A percentile compares a stretch with the other conserved stretches of the same genome.
Evolutionary conservation across 2,888 invertebrate genomes (phyloP).

Genomic region (Acanthosepion pharaonis): DNA sequence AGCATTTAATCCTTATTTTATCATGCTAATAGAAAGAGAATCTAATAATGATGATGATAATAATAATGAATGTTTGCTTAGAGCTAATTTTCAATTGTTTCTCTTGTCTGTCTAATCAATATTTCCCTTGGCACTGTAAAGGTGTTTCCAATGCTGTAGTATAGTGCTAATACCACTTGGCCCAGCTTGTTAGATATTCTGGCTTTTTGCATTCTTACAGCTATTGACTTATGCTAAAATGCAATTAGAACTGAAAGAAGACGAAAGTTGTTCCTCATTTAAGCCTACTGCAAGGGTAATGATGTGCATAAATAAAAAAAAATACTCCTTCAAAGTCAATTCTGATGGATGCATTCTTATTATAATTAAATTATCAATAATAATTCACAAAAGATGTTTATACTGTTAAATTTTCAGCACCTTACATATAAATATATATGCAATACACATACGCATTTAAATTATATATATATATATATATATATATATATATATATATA

Average conservation of each 20-base stretch:
- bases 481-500: neutral
- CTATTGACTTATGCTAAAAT: neutral
- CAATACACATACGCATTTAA: neutral
- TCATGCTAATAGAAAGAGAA: no score
- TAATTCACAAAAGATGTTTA: conserved; percentile 33
- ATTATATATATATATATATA: neutral
- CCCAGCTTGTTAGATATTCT: neutral
- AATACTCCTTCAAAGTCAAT: neutral
- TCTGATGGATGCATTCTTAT: neutral
- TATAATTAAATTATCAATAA: neutral
- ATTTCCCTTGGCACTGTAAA: neutral
- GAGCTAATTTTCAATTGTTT: neutral
- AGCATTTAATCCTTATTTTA: no score
- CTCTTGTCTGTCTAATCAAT: neutral
- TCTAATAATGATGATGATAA: neutral
- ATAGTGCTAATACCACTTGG: neutral
- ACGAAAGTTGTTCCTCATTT: neutral
- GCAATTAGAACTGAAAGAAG: neutral
- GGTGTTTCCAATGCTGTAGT: conserved; percentile 33
- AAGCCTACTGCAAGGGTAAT: no score
- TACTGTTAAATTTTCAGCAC: neutral
- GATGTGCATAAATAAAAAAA: neutral
- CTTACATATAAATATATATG: neutral
- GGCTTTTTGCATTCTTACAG: neutral
- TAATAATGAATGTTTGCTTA: neutral